A percentile compares a stretch with the other conserved stretches of the same genome.
phyloP scores from a whole-genome alignment of 1,140 invertebrate genomes.

The Magallana angulata region DNA sequence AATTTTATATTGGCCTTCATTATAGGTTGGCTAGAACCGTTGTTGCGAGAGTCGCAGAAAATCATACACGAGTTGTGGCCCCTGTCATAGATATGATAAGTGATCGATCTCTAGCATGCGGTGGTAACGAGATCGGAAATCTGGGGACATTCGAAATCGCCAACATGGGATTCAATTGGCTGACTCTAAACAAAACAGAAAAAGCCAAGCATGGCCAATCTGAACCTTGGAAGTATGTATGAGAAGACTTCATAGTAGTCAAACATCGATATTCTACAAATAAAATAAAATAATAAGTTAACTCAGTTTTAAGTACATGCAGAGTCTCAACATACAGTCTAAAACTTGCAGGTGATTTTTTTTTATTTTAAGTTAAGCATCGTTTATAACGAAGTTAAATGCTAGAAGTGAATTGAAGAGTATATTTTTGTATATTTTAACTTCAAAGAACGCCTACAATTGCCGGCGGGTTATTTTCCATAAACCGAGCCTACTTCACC shows the following conservation, averaged over 20 bases:
- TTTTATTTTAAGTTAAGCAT: too few species aligned
- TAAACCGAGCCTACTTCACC: constrained; percentile 93
- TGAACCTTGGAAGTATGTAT: not conserved
- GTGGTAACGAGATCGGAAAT: not conserved
- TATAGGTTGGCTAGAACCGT: constrained; percentile 91
- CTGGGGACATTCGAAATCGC: constrained; percentile 40
- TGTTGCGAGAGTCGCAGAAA: constrained; percentile 93
- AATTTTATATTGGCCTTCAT: too few species aligned
- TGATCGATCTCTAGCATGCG: constrained; percentile 86
- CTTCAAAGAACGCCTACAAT: constrained; percentile 92
- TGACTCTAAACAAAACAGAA: not conserved
- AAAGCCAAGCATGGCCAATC: not conserved
- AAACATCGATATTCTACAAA: too few species aligned
- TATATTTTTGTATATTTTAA: too few species aligned
- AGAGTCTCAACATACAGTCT: too few species aligned
- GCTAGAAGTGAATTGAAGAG: too few species aligned
- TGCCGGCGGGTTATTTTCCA: constrained; percentile 89
- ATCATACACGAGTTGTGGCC: constrained; percentile 89
- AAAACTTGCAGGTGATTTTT: too few species aligned
- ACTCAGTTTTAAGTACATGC: too few species aligned
- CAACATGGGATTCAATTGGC: constrained; percentile 49
- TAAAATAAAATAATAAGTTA: too few species aligned
- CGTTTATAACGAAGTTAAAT: too few species aligned
- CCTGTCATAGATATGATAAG: constrained; percentile 97
- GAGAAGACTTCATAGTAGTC: too few species aligned